Conservation (phyloP, 2,113 vertebrate species). For the Callospermophilus lateralis region DNA sequence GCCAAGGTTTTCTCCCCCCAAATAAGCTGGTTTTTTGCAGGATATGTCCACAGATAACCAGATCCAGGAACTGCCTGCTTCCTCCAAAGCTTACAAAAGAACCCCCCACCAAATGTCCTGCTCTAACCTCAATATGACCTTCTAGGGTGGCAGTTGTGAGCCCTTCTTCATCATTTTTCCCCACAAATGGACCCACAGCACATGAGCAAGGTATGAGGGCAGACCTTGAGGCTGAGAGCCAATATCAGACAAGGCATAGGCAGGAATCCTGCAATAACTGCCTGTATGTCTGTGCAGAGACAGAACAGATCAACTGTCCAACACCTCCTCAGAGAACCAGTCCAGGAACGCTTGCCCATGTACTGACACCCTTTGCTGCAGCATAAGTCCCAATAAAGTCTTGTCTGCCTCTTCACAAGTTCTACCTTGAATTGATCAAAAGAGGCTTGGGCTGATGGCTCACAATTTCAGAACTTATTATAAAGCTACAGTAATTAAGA, state of each 20-base stretch:
- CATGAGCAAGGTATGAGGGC: not conserved
- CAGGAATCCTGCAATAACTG: too few relatives aligned
- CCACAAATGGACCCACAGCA: not conserved
- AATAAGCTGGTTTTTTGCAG: not conserved
- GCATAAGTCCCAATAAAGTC: not conserved
- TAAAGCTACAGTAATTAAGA: not conserved
- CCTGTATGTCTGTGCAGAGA: too few relatives aligned
- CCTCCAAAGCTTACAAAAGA: not conserved
- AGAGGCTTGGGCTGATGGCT: not conserved
- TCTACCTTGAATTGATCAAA: not conserved
- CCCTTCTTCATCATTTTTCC: not conserved
- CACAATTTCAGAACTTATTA: conserved; percentile 12
- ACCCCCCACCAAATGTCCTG: not conserved
- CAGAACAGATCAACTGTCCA: not conserved
- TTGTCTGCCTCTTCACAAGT: not conserved
- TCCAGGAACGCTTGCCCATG: too few relatives aligned
- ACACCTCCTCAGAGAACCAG: not conserved
- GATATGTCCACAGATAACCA: not conserved
- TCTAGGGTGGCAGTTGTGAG: not conserved
- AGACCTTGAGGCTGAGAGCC: not conserved
- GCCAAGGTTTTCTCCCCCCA: not conserved
- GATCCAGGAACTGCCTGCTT: not conserved
- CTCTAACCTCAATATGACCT: not conserved
- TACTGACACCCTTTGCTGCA: not conserved
- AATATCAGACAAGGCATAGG: not conserved